These are phyloP conservation scores for Ptychoptera contaminata DNA, from an alignment of 2,888 invertebrate species.

Conservation along the genomic window DNA sequence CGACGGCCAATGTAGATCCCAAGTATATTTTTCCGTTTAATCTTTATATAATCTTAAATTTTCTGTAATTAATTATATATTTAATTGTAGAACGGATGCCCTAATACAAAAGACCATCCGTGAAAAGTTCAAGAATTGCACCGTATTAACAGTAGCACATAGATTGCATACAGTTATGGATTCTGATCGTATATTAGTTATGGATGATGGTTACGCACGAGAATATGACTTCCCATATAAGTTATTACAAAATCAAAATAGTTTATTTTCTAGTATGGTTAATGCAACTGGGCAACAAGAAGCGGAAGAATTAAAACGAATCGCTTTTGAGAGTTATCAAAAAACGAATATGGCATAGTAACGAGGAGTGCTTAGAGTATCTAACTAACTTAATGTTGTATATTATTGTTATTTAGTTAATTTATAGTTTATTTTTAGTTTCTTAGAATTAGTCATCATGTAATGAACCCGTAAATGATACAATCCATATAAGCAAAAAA, in stretches of 20 bases:
- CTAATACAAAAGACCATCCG: constrained; percentile 75
- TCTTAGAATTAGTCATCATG: no score
- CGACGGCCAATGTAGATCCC: constrained; percentile 52
- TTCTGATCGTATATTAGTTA: constrained; percentile 72
- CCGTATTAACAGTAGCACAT: constrained; percentile 83
- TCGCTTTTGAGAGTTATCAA: no score
- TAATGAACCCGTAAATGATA: no score
- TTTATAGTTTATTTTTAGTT: no score
- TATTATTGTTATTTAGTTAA: no score
- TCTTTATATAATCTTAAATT: no score
- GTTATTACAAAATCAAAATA: constrained; percentile 34
- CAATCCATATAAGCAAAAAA: no score
- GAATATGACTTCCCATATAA: constrained; percentile 32
- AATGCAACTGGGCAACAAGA: constrained; percentile 39
- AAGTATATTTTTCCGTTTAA: background rate
- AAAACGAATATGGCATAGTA: no score
- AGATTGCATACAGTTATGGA: constrained; percentile 87
- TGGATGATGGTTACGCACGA: constrained; percentile 62
- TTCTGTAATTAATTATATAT: constrained; percentile 25
- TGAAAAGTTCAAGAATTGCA: constrained; percentile 61
- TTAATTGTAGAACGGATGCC: constrained; percentile 52
- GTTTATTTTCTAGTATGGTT: constrained; percentile 52
- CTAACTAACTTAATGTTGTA: no score
- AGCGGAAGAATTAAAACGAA: no score
- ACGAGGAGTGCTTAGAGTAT: no score